These are phyloP conservation scores for Coregonus sp. DNA, from an alignment of 2,797 vertebrate species.

Conservation along the genomic window DNA sequence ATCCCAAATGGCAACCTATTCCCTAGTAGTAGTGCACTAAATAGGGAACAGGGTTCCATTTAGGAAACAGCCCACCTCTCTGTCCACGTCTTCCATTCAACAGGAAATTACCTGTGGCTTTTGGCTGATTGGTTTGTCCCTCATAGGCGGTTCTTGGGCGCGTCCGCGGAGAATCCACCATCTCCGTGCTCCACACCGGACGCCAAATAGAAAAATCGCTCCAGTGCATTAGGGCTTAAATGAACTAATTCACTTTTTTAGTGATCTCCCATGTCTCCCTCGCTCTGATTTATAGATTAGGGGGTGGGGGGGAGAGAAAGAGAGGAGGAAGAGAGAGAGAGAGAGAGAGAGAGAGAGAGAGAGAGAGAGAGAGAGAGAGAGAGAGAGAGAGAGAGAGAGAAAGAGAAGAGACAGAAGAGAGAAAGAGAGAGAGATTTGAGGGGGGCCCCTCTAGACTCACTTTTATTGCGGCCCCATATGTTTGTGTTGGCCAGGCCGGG, in stretches of 20 bases:
- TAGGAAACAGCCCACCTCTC: not conserved
- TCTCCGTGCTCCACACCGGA: constrained; percentile 16
- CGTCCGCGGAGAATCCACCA: not conserved
- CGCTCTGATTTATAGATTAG: constrained; percentile 34
- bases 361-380: not conserved
- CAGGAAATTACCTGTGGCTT: not conserved
- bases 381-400: not conserved
- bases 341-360: not conserved
- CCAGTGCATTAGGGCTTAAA: constrained; percentile 20
- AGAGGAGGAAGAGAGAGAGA: not conserved
- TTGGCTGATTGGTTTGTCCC: not conserved
- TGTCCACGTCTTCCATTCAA: not conserved
- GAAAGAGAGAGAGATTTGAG: not conserved
- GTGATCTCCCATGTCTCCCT: not conserved
- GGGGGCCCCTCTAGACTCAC: not conserved
- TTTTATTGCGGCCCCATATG: not conserved
- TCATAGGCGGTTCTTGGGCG: not conserved
- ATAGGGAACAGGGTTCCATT: not conserved
- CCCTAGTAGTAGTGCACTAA: not conserved
- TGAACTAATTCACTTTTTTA: constrained; percentile 28
- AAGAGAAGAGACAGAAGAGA: no score
- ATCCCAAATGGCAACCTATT: not conserved
- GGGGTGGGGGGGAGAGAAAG: not conserved
- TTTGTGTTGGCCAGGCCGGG: constrained; percentile 24
- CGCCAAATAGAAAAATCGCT: constrained; percentile 29